Evolutionary conservation across 2,113 vertebrate species (phyloP), one percentile per base, ranked within the genome.

Genomic region (Eupsittula cactorum): DNA sequence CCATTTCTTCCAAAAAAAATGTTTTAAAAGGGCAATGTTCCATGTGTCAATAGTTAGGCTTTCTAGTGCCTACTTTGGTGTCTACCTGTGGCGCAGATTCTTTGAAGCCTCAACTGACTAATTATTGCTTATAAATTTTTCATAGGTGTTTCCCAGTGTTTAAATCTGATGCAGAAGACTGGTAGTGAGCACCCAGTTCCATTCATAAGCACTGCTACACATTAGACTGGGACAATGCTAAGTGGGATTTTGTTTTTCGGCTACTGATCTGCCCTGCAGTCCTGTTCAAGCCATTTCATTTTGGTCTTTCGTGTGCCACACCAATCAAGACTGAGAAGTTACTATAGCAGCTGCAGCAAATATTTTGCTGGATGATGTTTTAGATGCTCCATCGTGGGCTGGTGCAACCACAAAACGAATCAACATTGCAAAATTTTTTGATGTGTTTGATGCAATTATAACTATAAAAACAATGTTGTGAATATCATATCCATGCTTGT

Each of bases 151-250:
- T 91, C 64, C 55, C n/a, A 39, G 9, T 16, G 24, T 70, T 86
- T 35, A 44, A 65, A 89, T 23, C 52, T 69, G 50, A 28, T 4
- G 2, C 41, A 49, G 23, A 20, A 71, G 27, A 28, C 14, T 7
- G 27, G 33, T 12, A 7, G 42, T 31, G 24, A 67, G 16, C 17
- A n/a, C 15, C 28, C 15, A 16, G 21, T 86, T n/a, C 42, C 35
- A 39, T 16, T 62, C 15, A 5, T 20, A 52, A 73, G 5, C 20
- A 44, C 13, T 7, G 21, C 18, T 57, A 16, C 2, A 37, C 5
- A 3, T 28, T 27, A 19, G 29, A 29, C 4, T 59, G 33, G 35
- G 33, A 65, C 1, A 5, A 27, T 2, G 3, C 0, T 70, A 33
- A 86, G 28, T 0, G 0, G 19, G n/a, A 37, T 82, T 86, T 65